Conservation (phyloP, 2,888 invertebrate genomes). For the Folsomia candida region DNA sequence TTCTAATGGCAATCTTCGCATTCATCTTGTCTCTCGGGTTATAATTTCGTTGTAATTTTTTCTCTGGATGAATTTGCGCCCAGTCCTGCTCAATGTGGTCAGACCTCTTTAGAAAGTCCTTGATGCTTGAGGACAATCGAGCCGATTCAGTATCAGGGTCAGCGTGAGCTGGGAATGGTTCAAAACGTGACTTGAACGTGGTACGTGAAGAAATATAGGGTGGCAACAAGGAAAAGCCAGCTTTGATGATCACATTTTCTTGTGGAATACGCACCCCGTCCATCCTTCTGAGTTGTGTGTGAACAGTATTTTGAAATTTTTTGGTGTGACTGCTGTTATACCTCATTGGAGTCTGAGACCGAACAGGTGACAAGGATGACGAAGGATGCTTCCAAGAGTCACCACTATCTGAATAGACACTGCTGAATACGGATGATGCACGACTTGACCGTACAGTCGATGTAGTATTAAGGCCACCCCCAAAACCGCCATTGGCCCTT, state of each 20-base stretch:
- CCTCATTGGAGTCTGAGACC: constrained; percentile 1
- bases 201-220: constrained; percentile 42
- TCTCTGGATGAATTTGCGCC: constrained; percentile 64
- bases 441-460: not conserved
- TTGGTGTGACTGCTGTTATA: not conserved
- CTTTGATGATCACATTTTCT: constrained; percentile 48
- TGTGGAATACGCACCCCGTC: constrained; percentile 27
- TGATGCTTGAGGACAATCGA: constrained; percentile 71
- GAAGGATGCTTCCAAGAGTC: constrained; percentile 1
- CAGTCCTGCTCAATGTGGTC: constrained; percentile 88
- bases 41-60: constrained; percentile 10
- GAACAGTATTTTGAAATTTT: constrained; percentile 13
- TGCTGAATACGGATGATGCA: constrained; percentile 6
- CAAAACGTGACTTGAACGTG: constrained; percentile 51
- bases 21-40: constrained; percentile 38
- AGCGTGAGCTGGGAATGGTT: constrained; percentile 71
- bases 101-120: constrained; percentile 74
- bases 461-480: too few relatives aligned
- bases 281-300: constrained; percentile 12
- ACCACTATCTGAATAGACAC: not conserved
- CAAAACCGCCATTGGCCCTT: too few relatives aligned
- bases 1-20: constrained; percentile 44
- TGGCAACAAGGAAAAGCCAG: constrained; percentile 48
- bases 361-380: not conserved
- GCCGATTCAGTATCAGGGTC: constrained; percentile 76